Percentiles rank a stretch among this genome's conserved stretches.
phyloP scores from a whole-genome alignment of 2,113 vertebrate genomes.

The Pitta sordida region DNA sequence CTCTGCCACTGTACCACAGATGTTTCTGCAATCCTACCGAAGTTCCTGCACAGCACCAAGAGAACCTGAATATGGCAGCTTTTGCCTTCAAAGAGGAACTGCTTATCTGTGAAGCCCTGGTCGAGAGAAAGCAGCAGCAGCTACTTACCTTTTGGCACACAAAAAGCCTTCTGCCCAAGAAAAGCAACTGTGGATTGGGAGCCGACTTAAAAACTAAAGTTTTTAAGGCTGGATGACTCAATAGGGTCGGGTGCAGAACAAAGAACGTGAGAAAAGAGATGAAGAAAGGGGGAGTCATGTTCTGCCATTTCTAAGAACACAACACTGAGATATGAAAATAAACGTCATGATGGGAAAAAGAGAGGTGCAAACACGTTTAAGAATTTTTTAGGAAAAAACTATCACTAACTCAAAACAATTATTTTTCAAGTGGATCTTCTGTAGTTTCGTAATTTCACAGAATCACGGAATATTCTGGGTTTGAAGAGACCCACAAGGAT shows the following conservation, averaged over 20 bases:
- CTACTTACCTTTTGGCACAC: neutral
- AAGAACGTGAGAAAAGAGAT: neutral
- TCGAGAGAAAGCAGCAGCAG: neutral
- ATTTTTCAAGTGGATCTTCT: neutral
- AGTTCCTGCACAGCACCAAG: neutral
- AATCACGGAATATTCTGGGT: no score
- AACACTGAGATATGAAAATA: neutral
- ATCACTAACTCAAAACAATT: neutral
- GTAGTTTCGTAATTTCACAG: neutral
- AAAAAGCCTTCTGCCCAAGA: neutral
- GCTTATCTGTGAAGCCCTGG: neutral
- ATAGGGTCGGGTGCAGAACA: neutral
- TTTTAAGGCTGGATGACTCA: neutral
- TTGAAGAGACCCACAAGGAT: no score
- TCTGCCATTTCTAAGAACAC: neutral
- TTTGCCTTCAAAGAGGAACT: constrained; percentile 9
- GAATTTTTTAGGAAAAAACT: neutral
- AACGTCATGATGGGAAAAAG: neutral
- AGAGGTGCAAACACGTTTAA: neutral
- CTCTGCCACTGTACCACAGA: neutral
- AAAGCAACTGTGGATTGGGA: neutral
- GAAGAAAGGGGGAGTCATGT: neutral
- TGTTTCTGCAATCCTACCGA: neutral
- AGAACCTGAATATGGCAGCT: neutral
- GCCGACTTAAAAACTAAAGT: neutral